Base-by-base conservation (phyloP, 2,113 vertebrate species). In the Ailuropoda melanoleuca region DNA sequence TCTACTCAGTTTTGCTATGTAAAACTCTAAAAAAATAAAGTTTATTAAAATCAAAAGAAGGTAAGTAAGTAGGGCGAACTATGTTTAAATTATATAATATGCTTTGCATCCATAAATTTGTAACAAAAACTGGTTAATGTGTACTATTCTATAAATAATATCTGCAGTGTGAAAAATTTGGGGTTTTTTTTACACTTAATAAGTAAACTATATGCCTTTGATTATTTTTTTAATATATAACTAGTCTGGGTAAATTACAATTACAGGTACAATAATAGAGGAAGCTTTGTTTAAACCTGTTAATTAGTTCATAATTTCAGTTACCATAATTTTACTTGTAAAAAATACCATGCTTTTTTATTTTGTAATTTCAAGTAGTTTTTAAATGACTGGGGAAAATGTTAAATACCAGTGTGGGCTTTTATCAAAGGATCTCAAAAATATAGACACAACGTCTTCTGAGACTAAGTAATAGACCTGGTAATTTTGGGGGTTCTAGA, bases 361-460 rank as follows among this genome's bases (percentile, higher is more conserved):
- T 87, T 78, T 94, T 88, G 34, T 62, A 56, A 60, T 95, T 93
- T 94, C 23, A 94, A 55, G 26, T 92, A 92, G 21, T 89, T 83
- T 96, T 83, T 80, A 92, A 72, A 31, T 93, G 55, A 86, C 53
- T 96, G 74, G 74, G 37, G 92, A 92, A 23, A 55, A 1, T 64
- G 17, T 97, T 94, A 68, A 93, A 34, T 92, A 82, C 8, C 23
- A 48, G 8, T 66, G 62, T 94, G 46, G 56, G 19, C 80, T 95
- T 90, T 77, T 94, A 94, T 93, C 81, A 96, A 50, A 94, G 91
- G 62, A 92, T 97, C 88, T 97, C 81, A 95, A 56, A 95, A 92
- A 62, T 96, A 60, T 3, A 97, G 78, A 96, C 19, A 85, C 74
- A 82, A 34, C 8, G 43, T 80, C 17, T 93, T 97, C 93, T 64